Evolutionary conservation across 2,113 vertebrate genomes (phyloP).

Genomic region (Dromaius novaehollandiae): DNA sequence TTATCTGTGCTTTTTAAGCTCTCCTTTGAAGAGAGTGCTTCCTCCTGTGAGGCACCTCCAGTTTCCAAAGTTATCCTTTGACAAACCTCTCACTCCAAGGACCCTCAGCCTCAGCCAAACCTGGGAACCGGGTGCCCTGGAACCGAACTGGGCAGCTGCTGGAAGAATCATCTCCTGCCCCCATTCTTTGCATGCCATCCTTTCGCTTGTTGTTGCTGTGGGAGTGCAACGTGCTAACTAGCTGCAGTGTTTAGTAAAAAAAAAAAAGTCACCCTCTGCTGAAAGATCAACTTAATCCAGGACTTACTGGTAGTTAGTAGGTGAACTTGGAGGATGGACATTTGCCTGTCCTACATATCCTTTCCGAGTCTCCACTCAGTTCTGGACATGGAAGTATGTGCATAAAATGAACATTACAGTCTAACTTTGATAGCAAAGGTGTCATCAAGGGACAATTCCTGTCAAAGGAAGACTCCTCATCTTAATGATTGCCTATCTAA

Average conservation of each 20-base stretch:
- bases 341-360: not conserved
- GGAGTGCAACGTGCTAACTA: not conserved
- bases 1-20: not conserved
- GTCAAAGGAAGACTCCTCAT: not conserved
- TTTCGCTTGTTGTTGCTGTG: not conserved
- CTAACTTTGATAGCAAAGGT: slow-evolving; percentile 8
- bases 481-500: not conserved
- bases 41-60: not conserved
- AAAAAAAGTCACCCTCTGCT: not conserved
- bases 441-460: not conserved
- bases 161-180: not conserved
- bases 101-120: not conserved
- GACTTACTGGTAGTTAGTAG: not conserved
- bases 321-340: not conserved
- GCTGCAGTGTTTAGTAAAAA: not conserved
- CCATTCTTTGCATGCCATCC: not conserved
- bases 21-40: not conserved
- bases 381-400: slow-evolving; percentile 9
- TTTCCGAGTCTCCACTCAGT: not conserved
- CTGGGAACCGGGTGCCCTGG: not conserved
- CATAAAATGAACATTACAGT: slow-evolving; percentile 20
- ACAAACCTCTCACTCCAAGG: slow-evolving; percentile 13
- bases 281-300: slow-evolving; percentile 5
- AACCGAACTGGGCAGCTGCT: not conserved
- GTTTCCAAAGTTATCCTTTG: slow-evolving; percentile 48